Base-by-base conservation (phyloP, 2,888 invertebrate genomes). In the Apomyelois bistriatella region DNA sequence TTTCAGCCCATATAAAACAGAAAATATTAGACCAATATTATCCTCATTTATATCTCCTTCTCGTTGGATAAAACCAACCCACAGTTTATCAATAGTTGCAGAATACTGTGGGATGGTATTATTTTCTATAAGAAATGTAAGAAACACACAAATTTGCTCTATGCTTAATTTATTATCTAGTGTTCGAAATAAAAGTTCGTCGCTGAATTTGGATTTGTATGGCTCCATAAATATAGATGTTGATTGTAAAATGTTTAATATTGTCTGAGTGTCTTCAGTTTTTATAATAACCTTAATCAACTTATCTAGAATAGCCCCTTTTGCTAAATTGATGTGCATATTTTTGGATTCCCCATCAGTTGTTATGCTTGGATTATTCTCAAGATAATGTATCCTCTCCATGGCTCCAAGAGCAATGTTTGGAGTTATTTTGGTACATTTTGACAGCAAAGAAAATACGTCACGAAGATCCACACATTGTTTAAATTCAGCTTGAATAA, bases 21-120 rank as follows among this genome's bases (percentile, higher is more conserved):
- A 80, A 68, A 93, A 93, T 10, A 94, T 77, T 28, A 87, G 69
- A 1, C 91, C 82, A 54, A 94, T 85, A 69, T 93, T 93, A 8
- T 76, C 76, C 54, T 91, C 90, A 73, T 91, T 79, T 38, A 95
- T 93, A 28, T 92, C 90, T 35, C 82, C 70, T 61, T 92, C 91
- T 53, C 88, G 90, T 56, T 91, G 92, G 15, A 91, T 77, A 62
- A 95, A 90, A 8, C 93, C 94, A 54, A 92, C 84, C 94, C 94
- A 95, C 37, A 94, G 74, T 68, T 92, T 92, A 62, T 95, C 94
- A 54, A 93, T 85, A 7, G 87, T 87, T 17, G 91, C 86, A 22
- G 84, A 78, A 71, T 91, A 92, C 56, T 82, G 88, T 3, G 75
- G 65, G 58, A 91, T 85, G 43, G 75, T 56, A 63, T 76, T 89